These are phyloP conservation scores for Albula glossodonta DNA, from an alignment of 2,113 vertebrate genomes.

Conservation along the genomic window DNA sequence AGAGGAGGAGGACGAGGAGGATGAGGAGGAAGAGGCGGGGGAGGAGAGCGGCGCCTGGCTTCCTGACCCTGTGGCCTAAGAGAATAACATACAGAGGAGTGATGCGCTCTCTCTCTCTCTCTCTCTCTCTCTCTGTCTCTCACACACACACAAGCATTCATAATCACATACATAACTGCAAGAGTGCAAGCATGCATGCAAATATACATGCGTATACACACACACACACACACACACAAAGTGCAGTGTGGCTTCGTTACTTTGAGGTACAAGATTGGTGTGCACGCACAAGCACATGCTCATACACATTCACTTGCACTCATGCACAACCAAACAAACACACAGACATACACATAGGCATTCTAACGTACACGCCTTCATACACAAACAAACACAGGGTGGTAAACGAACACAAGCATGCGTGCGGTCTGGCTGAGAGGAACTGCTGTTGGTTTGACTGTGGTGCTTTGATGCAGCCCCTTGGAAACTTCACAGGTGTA, in stretches of 20 bases:
- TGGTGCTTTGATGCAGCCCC: neutral
- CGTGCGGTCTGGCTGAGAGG: neutral
- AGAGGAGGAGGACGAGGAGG: slow-evolving; percentile 33
- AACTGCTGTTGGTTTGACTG: neutral
- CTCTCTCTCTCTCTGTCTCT: neutral
- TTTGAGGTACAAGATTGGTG: too few relatives aligned
- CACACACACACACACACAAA: too few relatives aligned
- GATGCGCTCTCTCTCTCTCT: too few relatives aligned
- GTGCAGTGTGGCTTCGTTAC: too few relatives aligned
- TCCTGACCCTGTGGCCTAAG: slow-evolving; percentile 82
- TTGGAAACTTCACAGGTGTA: too few relatives aligned
- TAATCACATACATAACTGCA: neutral
- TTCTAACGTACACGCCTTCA: too few relatives aligned
- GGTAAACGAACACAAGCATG: too few relatives aligned
- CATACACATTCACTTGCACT: neutral
- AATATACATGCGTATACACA: too few relatives aligned
- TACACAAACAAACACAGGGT: neutral
- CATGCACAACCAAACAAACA: neutral
- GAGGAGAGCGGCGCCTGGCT: slow-evolving; percentile 68
- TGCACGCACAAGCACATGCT: too few relatives aligned
- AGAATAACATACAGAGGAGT: slow-evolving; percentile 50
- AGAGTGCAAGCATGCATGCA: too few relatives aligned
- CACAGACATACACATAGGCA: neutral
- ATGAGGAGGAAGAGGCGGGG: neutral
- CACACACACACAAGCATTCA: neutral